Base-by-base conservation (phyloP, 2,888 invertebrate species). In the Theretra japonica region DNA sequence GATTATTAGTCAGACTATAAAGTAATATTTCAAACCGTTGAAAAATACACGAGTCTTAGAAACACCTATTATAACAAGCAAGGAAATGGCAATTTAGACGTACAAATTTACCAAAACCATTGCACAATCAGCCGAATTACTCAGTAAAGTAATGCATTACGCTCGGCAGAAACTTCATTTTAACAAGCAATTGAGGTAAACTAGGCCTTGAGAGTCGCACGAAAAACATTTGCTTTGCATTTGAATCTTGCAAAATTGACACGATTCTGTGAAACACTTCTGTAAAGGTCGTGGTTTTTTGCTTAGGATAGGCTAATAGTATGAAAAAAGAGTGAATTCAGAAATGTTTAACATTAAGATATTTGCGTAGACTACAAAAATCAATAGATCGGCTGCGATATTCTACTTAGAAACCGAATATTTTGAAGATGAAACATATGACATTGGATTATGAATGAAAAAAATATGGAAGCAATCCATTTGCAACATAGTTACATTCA, bases 211-310 rank as follows among this genome's bases (percentile, higher is more conserved):
- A 23, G 23, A 48, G 21, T 21, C 21, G 19, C 70, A 50, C 48
- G 50, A 70, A 70, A 70, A 70, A 70, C 50, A 53, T 58, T 60
- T 60, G 30, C 25, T 48, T 70, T 70, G 41, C 21, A 17, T 60
- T 25, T 60, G 50, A 7, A n/a, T 50, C 50, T 50, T 19, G 70
- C 59, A 60, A 60, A 65, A 65, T 65, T 65, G 65, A 65, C 65
- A 65, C 65, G 48, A 48, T 41, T 65, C 23, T 48, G 65, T 65
- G 65, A 65, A 65, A 65, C 65, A 48, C 4, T 65, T 25, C 23
- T 11, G 65, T 23, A 48, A 65, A 65, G 65, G 48, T 48, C 48
- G 28, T n/a, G 21, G 4, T 65, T 65, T 48, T 65, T 65, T n/a
- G 17, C 15, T 17, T 17, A 48, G 41, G 48, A n/a, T 60, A 60